A percentile compares a stretch with the other conserved stretches of the same genome.
Conservation (phyloP, 2,113 vertebrate genomes). For the Embiotoca jacksoni region DNA sequence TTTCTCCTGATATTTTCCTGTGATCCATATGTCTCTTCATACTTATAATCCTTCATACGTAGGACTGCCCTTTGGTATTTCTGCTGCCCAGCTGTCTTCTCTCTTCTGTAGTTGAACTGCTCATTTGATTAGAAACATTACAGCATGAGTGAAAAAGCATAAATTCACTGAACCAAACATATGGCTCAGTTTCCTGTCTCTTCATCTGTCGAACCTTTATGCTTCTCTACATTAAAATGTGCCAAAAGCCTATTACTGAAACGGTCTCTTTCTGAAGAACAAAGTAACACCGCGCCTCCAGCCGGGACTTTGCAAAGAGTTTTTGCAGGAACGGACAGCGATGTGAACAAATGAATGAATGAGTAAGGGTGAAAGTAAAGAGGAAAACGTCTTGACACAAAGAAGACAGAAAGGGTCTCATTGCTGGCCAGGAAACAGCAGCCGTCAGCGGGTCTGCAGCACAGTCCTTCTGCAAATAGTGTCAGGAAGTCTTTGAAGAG, state of each 20-base stretch:
- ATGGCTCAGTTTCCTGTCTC: constrained; percentile 6
- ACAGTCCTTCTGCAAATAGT: constrained; percentile 68
- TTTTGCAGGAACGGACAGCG: neutral
- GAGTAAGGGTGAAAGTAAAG: constrained; percentile 28
- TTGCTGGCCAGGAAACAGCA: constrained; percentile 49
- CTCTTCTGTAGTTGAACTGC: constrained; percentile 32
- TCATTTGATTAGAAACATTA: constrained; percentile 41
- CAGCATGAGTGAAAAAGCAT: neutral
- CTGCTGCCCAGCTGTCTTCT: constrained; percentile 57
- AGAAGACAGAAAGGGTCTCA: constrained; percentile 35
- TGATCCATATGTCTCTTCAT: constrained; percentile 1
- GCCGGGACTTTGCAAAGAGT: neutral
- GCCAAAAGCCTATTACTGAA: constrained; percentile 39
- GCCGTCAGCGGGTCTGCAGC: constrained; percentile 52
- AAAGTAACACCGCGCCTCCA: constrained; percentile 23
- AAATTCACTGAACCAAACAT: constrained; percentile 8
- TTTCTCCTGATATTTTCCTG: neutral
- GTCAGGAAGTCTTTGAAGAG: constrained; percentile 71
- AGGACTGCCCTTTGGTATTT: neutral
- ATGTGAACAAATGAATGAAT: constrained; percentile 28
- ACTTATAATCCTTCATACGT: neutral
- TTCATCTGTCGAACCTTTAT: constrained; percentile 40
- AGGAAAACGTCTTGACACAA: constrained; percentile 44
- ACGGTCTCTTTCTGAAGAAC: constrained; percentile 16
- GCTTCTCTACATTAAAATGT: constrained; percentile 28